Percentiles rank a stretch among this genome's conserved stretches.
Conservation (phyloP, 2,888 invertebrate genomes). For the Crepidodera aurea region DNA sequence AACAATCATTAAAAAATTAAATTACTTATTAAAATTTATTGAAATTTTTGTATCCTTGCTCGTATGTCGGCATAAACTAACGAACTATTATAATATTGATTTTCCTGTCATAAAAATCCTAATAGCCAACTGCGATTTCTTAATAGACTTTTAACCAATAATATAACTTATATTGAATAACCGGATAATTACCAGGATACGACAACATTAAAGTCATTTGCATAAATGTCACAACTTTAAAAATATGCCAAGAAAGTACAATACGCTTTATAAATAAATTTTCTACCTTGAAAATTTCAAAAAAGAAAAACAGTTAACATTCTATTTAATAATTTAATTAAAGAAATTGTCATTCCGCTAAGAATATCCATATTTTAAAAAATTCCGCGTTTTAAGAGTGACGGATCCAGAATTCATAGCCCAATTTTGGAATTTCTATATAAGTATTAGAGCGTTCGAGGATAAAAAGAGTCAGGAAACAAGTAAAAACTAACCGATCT, state of each 20-base stretch:
- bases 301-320: background rate
- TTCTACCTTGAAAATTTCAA: background rate
- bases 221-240: background rate
- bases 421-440: too few species aligned
- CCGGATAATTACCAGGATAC: constrained; percentile 16
- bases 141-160: constrained; percentile 3
- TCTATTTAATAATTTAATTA: too few species aligned
- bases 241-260: background rate
- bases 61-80: background rate
- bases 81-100: constrained; percentile 10
- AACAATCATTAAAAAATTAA: background rate
- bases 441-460: too few species aligned
- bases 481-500: too few species aligned
- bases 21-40: background rate
- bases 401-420: too few species aligned
- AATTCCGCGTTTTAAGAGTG: too few species aligned
- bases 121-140: constrained; percentile 15
- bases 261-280: background rate
- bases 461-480: too few species aligned
- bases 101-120: constrained; percentile 7
- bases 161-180: constrained; percentile 7
- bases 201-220: background rate
- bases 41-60: background rate
- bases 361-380: too few species aligned
- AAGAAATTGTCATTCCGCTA: too few species aligned